Percentiles rank a stretch among this genome's conserved stretches.
phyloP scores from a whole-genome alignment of 2,888 invertebrate species.

The Argynnis bischoffii region DNA sequence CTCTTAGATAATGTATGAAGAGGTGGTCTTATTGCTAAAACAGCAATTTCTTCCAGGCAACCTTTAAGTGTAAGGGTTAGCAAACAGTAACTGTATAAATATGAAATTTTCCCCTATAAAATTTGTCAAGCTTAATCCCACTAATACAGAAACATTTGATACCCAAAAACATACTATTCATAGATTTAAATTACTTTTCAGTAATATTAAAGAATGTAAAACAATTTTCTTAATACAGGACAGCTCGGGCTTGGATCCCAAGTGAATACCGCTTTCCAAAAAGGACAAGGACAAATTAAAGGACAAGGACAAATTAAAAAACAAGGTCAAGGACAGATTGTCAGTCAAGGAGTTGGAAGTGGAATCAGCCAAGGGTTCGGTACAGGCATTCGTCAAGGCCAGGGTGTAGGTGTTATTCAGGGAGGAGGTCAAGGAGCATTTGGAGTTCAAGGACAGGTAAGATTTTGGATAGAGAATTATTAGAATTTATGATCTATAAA shows the following conservation, averaged over 20 bases:
- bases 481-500: no score
- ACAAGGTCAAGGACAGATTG: slow-evolving; percentile 34
- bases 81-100: no score
- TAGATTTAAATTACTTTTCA: no score
- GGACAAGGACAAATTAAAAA: slow-evolving; percentile 37
- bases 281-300: slow-evolving; percentile 35
- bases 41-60: no score
- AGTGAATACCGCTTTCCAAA: slow-evolving; percentile 31
- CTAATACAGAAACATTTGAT: no score
- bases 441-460: slow-evolving; percentile 37
- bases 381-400: slow-evolving; percentile 41
- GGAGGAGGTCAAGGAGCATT: slow-evolving; percentile 36
- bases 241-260: slow-evolving; percentile 33
- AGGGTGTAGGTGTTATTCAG: slow-evolving; percentile 30
- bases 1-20: no score
- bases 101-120: no score
- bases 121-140: no score
- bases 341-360: slow-evolving; percentile 19
- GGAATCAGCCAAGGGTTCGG: slow-evolving; percentile 32
- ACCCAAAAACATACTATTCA: no score
- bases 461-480: no score
- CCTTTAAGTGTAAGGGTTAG: no score
- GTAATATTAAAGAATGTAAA: neutral
- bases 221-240: slow-evolving; percentile 17
- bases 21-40: no score